Conservation (phyloP, 2,113 vertebrate species). For the Edolisoma coerulescens region DNA sequence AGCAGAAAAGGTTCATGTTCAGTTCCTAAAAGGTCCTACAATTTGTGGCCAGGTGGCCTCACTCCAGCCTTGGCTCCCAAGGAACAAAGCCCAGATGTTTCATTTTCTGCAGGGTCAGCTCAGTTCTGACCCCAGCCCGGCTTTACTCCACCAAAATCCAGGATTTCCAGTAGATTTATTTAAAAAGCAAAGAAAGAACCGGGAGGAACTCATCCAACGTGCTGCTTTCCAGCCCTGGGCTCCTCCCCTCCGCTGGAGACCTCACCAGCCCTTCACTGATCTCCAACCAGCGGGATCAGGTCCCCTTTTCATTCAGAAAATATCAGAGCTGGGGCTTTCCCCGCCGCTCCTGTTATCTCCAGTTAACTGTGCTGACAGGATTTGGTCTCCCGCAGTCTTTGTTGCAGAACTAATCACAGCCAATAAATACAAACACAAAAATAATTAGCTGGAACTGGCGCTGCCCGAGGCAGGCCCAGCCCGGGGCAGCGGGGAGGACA, state of each 20-base stretch:
- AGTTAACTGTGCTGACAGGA: conserved; percentile 12
- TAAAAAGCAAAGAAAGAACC: background rate
- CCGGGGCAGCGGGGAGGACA: background rate
- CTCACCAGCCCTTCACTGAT: background rate
- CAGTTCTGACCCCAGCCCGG: background rate
- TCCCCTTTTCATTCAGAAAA: background rate
- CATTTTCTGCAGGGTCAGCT: background rate
- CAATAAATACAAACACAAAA: conserved; percentile 45
- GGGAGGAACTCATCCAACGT: fast-evolving
- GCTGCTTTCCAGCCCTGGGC: background rate
- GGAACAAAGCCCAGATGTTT: background rate
- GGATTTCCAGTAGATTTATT: background rate
- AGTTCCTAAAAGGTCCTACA: no score
- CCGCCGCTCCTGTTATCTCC: background rate
- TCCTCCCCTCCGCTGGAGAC: background rate
- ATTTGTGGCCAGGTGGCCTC: no score
- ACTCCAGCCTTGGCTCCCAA: background rate
- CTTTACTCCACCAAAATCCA: background rate
- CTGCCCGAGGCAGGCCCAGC: background rate
- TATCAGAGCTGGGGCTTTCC: background rate
- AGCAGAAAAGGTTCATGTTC: no score
- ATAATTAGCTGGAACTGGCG: conserved; percentile 25
- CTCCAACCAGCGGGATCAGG: background rate
- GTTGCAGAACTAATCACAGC: conserved; percentile 47
- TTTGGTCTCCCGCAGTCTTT: conserved; percentile 34